Percentiles rank a stretch among this genome's conserved stretches.
Conservation (phyloP, 2,797 vertebrate genomes). For the Centropyge bicolor region DNA sequence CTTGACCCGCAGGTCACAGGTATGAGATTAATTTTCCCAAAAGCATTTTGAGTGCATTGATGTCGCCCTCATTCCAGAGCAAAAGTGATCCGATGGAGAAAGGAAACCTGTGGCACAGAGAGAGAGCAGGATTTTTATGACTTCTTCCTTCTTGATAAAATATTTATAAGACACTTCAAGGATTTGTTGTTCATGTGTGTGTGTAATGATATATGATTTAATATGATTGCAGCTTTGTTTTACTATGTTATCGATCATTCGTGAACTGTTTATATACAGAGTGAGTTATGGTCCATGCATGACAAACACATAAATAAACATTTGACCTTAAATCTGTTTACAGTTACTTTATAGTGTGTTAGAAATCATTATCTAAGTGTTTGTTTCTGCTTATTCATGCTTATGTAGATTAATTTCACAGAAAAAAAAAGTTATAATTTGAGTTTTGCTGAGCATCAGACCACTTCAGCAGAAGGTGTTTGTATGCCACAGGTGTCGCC, state of each 20-base stretch:
- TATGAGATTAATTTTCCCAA: conserved; percentile 63
- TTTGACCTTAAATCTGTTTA: not conserved
- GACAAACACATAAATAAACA: too few relatives aligned
- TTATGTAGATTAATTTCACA: too few relatives aligned
- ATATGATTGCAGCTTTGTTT: not conserved
- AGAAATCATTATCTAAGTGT: not conserved
- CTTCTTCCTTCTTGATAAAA: not conserved
- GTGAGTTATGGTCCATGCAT: too few relatives aligned
- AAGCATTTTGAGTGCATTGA: conserved; percentile 60
- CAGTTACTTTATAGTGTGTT: not conserved
- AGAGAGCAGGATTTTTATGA: conserved; percentile 12
- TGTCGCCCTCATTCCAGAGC: conserved; percentile 6
- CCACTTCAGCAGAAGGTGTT: not conserved
- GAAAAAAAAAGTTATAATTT: not conserved
- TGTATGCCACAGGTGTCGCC: conserved; percentile 36
- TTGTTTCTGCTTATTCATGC: not conserved
- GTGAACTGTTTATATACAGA: not conserved
- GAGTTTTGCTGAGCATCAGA: not conserved
- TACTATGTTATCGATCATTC: not conserved
- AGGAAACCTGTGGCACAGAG: not conserved
- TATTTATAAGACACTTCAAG: not conserved
- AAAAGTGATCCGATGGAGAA: conserved; percentile 14
- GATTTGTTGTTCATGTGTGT: not conserved
- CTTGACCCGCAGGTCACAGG: conserved; percentile 48
- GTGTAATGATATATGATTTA: not conserved